Evolutionary conservation across 2,888 invertebrate genomes (phyloP).

Genomic region (Eristalinus sepulchralis): DNA sequence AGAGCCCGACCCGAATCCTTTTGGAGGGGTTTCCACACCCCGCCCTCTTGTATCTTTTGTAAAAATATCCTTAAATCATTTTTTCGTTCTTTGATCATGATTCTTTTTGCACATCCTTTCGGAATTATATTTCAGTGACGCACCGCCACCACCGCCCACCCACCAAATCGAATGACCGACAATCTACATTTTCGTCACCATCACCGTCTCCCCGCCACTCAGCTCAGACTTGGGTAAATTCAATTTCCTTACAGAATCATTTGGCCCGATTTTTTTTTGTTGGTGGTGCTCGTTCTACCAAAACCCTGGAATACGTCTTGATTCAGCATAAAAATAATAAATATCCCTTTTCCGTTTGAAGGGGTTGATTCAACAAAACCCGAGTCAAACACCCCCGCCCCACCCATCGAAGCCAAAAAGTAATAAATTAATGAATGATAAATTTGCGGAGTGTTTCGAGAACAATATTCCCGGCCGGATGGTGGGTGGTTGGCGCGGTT

Average conservation of each 20-base stretch:
- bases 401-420: slow-evolving; percentile 24
- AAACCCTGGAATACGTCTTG: slow-evolving; percentile 14
- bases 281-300: too few relatives aligned
- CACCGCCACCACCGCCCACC: background rate
- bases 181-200: slow-evolving; percentile 17
- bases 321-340: slow-evolving; percentile 44
- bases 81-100: slow-evolving; percentile 17
- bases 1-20: background rate
- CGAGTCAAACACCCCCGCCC: background rate
- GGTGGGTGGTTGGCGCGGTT: background rate
- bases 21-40: background rate
- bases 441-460: slow-evolving; percentile 38
- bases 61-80: slow-evolving; percentile 27
- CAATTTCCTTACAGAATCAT: slow-evolving; percentile 32
- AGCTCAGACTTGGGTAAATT: slow-evolving; percentile 12
- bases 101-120: slow-evolving; percentile 21
- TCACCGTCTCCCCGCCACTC: background rate
- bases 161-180: slow-evolving; percentile 22
- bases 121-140: slow-evolving; percentile 18
- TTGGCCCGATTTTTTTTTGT: slow-evolving; percentile 3
- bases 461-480: slow-evolving; percentile 33
- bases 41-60: slow-evolving; percentile 1
- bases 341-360: slow-evolving; percentile 28
- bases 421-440: slow-evolving; percentile 60
- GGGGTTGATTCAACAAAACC: slow-evolving; percentile 8